A percentile compares a stretch with the other conserved stretches of the same genome.
These are phyloP conservation scores for Coreius guichenoti DNA, from an alignment of 2,797 vertebrate species.

Conservation along the genomic window DNA sequence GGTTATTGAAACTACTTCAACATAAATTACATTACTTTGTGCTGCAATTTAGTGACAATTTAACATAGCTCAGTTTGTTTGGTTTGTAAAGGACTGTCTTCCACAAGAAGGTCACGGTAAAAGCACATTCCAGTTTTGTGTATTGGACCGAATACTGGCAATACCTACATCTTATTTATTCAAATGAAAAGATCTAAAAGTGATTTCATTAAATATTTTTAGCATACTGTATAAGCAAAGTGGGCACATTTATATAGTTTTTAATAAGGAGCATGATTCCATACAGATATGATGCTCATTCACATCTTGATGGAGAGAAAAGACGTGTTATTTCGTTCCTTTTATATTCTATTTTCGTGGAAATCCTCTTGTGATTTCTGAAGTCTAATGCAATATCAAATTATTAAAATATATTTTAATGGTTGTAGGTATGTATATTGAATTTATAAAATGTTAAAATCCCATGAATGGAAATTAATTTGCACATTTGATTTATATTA, in stretches of 20 bases:
- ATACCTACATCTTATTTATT: constrained; percentile 31
- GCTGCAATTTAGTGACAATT: constrained; percentile 9
- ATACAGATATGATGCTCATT: constrained; percentile 5
- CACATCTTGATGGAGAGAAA: constrained; percentile 46
- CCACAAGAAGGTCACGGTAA: constrained; percentile 35
- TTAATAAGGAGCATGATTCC: constrained; percentile 6
- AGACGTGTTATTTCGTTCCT: constrained; percentile 44
- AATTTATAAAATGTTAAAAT: constrained; percentile 54
- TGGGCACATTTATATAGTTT: constrained; percentile 13
- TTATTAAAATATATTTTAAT: constrained; percentile 60
- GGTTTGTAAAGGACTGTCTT: constrained; percentile 45
- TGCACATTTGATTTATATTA: constrained; percentile 61
- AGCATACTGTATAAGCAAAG: constrained; percentile 26
- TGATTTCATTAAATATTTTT: constrained; percentile 30
- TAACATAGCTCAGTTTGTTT: constrained; percentile 24
- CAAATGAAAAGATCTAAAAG: constrained; percentile 23
- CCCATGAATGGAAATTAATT: constrained; percentile 59
- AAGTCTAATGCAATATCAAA: constrained; percentile 59
- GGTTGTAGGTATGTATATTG: constrained; percentile 56
- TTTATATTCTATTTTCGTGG: constrained; percentile 45
- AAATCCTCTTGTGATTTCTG: constrained; percentile 50
- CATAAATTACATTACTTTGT: not conserved
- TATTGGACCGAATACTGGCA: constrained; percentile 36
- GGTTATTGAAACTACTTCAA: constrained; percentile 27
- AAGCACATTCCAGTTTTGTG: constrained; percentile 38